A percentile compares a stretch with the other conserved stretches of the same genome.
Evolutionary conservation across 2,888 invertebrate species (phyloP).

Genomic region (Orthonychiurus folsomi): DNA sequence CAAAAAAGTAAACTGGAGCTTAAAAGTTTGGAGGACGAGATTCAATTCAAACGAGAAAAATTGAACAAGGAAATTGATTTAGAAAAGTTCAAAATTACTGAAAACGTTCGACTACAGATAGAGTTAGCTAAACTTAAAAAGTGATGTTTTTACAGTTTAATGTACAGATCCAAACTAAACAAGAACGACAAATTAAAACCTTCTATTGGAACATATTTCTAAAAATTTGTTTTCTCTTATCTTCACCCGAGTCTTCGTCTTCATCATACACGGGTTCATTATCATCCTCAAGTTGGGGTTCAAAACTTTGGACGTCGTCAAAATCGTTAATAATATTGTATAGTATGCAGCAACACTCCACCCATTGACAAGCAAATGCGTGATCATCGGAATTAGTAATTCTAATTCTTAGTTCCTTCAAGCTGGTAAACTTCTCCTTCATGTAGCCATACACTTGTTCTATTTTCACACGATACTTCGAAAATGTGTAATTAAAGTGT

Average conservation of each 20-base stretch:
- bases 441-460: slow-evolving; percentile 7
- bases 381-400: background rate
- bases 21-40: background rate
- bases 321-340: slow-evolving; percentile 4
- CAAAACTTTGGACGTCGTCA: slow-evolving; percentile 3
- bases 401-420: slow-evolving; percentile 11
- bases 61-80: too few species aligned
- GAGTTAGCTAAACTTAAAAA: background rate
- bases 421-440: slow-evolving; percentile 8
- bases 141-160: too few species aligned
- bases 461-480: slow-evolving; percentile 7
- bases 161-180: too few species aligned
- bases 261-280: too few species aligned
- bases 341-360: background rate
- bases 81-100: too few species aligned
- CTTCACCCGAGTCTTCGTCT: background rate
- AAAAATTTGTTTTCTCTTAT: background rate
- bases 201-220: background rate
- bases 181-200: too few species aligned
- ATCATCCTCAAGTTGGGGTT: too few species aligned
- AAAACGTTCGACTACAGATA: background rate
- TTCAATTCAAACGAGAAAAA: background rate
- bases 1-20: slow-evolving; percentile 4
- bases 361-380: slow-evolving; percentile 2
- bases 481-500: background rate